A percentile compares a stretch with the other conserved stretches of the same genome.
phyloP scores from a whole-genome alignment of 2,888 invertebrate genomes.

The Clunio marinus region DNA sequence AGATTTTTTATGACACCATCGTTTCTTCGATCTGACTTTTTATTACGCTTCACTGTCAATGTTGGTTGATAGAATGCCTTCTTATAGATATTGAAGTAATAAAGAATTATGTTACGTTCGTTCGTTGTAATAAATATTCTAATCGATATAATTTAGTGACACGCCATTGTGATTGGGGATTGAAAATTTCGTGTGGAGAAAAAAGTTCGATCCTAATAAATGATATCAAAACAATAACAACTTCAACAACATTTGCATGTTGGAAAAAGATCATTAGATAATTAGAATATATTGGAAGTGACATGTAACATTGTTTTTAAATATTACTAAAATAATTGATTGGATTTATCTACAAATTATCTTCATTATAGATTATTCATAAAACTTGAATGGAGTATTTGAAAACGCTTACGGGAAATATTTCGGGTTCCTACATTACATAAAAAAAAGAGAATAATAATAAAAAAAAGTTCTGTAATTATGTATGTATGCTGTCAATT shows the following conservation, averaged over 20 bases:
- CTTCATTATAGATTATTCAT: no score
- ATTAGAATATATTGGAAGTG: no score
- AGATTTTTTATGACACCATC: neutral
- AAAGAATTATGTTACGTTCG: neutral
- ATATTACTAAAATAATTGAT: no score
- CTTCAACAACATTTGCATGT: no score
- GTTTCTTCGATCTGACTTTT: neutral
- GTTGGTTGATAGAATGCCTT: neutral
- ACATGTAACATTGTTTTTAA: no score
- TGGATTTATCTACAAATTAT: no score
- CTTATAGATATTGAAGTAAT: neutral
- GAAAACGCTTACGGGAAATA: neutral
- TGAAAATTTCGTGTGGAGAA: no score
- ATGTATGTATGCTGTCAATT: constrained; percentile 14
- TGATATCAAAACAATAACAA: no score
- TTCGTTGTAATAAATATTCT: no score
- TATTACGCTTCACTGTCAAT: neutral
- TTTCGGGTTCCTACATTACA: neutral
- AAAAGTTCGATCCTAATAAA: no score
- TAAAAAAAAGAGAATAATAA: neutral
- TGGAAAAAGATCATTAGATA: no score
- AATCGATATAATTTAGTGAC: neutral
- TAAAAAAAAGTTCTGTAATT: neutral
- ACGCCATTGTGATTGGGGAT: neutral
- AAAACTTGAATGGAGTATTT: neutral